Evolutionary conservation across 2,888 invertebrate genomes (phyloP), one percentile per base, ranked within the genome.

Genomic region (Pandemis cinnamomeana): DNA sequence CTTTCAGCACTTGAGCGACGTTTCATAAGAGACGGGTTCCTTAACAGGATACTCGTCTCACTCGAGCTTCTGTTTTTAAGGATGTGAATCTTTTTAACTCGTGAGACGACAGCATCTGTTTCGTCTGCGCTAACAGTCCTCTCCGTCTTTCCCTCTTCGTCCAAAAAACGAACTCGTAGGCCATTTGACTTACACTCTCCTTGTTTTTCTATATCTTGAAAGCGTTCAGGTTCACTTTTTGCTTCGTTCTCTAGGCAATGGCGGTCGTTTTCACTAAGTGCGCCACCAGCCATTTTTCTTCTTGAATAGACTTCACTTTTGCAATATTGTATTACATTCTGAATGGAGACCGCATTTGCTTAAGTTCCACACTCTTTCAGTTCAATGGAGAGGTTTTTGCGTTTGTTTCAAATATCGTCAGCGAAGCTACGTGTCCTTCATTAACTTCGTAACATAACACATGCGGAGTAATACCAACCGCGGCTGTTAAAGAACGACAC

Each of bases 401-500:
- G 77, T 79, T 77, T 75, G 78, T 13, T 36, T 27, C 27, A 8
- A 51, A 61, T 27, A 55, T 58, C 63, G 48, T 41, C 66, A 44
- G 36, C 71, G 53, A 62, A 15, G 44, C 46, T 64, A 41, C 87
- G 87, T 87, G 86, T 82, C 80, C 80, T 81, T 83, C 82, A 84
- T 84, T 86, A 86, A 87, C 84, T 85, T 86, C 68, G 86, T 87
- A 88, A 89, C 88, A 88, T 88, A 88, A 89, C 88, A 88, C 88
- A 88, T 88, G 91, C 90, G 87, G 86, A 89, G 87, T 86, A 87
- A 90, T 89, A 90, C 89, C 90, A 92, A 91, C 91, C 88, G 87
- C 88, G 91, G 89, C 90, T 91, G 90, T 89, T 91, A 90, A 90
- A 89, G 89, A 92, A 90, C 92, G 91, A 90, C 93, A 93, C 92